Evolutionary conservation across 2,888 invertebrate species (phyloP).

Genomic region (Oligia fasciuncula): DNA sequence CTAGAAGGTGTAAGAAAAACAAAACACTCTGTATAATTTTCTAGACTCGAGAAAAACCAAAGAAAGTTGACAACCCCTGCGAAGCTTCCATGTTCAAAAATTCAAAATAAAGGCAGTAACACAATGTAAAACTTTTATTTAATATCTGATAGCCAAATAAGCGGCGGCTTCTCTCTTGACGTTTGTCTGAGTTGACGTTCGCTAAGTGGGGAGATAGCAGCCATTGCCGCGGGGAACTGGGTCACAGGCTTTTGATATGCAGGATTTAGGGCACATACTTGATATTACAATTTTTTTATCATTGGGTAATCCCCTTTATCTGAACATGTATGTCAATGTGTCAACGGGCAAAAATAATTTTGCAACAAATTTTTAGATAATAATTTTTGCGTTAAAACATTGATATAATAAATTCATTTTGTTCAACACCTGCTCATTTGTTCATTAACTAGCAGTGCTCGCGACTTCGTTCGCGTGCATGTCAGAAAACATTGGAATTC

Average conservation of each 20-base stretch:
- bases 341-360: background rate
- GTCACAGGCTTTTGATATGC: conserved; percentile 69
- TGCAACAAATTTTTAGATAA: accelerated
- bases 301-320: conserved; percentile 28
- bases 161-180: conserved; percentile 68
- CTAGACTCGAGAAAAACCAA: background rate
- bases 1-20: background rate
- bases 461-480: background rate
- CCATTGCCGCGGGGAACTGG: conserved; percentile 69
- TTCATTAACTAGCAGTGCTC: background rate
- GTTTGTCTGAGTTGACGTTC: conserved; percentile 49
- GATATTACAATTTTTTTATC: conserved; percentile 46
- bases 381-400: background rate
- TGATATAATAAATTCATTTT: background rate
- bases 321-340: conserved; percentile 7
- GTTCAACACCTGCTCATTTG: background rate
- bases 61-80: background rate
- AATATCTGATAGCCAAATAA: conserved; percentile 69
- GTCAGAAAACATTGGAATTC: too few relatives aligned
- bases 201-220: conserved; percentile 73
- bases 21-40: conserved; percentile 9
- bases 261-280: conserved; percentile 65
- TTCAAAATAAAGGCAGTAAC: conserved; percentile 19
- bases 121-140: conserved; percentile 52
- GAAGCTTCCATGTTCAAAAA: conserved; percentile 3